Evolutionary conservation across 2,888 invertebrate species (phyloP).

Genomic region (Dolichomitus sp.): DNA sequence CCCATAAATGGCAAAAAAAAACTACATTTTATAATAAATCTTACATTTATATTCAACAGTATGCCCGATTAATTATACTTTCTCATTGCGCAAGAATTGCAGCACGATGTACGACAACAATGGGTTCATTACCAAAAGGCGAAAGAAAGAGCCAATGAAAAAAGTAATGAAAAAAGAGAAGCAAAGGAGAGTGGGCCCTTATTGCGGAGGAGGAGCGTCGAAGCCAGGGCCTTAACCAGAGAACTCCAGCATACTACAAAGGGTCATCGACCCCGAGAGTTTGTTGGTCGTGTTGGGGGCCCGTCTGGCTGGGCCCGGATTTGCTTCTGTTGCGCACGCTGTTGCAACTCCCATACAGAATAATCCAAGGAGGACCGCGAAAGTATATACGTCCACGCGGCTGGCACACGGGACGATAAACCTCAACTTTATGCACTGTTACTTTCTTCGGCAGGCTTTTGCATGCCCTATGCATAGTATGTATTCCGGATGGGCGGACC

Average conservation of each 20-base stretch:
- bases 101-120: slow-evolving; percentile 67
- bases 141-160: slow-evolving; percentile 35
- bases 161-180: slow-evolving; percentile 1
- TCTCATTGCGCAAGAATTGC: slow-evolving; percentile 44
- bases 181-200: slow-evolving; percentile 17
- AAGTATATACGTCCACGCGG: slow-evolving; percentile 31
- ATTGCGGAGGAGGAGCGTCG: slow-evolving; percentile 35
- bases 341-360: slow-evolving; percentile 19
- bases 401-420: slow-evolving; percentile 56
- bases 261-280: slow-evolving; percentile 61
- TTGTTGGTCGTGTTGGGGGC: slow-evolving; percentile 49
- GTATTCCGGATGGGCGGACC: background rate
- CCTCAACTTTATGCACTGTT: slow-evolving; percentile 67
- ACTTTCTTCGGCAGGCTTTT: slow-evolving; percentile 59
- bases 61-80: slow-evolving; percentile 28
- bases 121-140: slow-evolving; percentile 74
- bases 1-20: background rate
- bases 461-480: slow-evolving; percentile 16
- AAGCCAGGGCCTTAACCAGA: slow-evolving; percentile 62
- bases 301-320: slow-evolving; percentile 58
- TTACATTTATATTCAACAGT: background rate
- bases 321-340: slow-evolving; percentile 60
- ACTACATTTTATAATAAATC: background rate
- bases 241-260: slow-evolving; percentile 43
- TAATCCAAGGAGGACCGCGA: slow-evolving; percentile 47